phyloP scores from a whole-genome alignment of 2,797 vertebrate genomes.

The Distichodus sexfasciatus region DNA sequence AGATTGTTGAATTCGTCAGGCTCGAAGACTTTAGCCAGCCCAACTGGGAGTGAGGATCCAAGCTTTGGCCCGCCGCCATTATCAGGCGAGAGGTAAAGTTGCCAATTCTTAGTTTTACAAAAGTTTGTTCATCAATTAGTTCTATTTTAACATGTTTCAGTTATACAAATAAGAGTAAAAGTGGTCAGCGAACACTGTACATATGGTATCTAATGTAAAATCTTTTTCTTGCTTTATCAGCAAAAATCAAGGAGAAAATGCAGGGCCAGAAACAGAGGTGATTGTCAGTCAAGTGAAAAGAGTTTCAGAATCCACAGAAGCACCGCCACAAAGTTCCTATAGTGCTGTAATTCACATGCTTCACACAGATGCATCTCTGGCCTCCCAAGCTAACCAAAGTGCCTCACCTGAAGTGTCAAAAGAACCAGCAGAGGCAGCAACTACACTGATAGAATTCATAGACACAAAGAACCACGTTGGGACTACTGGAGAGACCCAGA shows the following conservation, averaged over 20 bases:
- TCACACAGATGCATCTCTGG: neutral
- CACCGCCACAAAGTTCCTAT: slow-evolving; percentile 33
- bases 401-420: slow-evolving; percentile 26
- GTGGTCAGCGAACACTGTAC: neutral
- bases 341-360: slow-evolving; percentile 18
- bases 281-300: slow-evolving; percentile 2
- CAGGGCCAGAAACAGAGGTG: neutral
- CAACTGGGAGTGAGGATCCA: slow-evolving; percentile 9
- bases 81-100: slow-evolving; percentile 58
- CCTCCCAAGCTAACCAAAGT: slow-evolving; percentile 40
- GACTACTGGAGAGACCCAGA: slow-evolving; percentile 56
- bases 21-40: slow-evolving; percentile 29
- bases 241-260: slow-evolving; percentile 4
- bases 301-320: neutral
- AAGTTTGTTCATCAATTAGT: too few relatives aligned
- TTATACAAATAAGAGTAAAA: too few relatives aligned
- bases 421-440: slow-evolving; percentile 17
- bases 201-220: neutral
- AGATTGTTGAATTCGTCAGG: slow-evolving; percentile 62
- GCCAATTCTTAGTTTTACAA: neutral
- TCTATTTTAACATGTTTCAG: too few relatives aligned
- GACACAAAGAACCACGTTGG: slow-evolving; percentile 38
- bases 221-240: neutral
- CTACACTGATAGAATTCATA: neutral
- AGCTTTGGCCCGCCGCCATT: slow-evolving; percentile 38